Base-by-base conservation (phyloP, 2,113 vertebrate genomes). In the Tetraodon nigroviridis region DNA sequence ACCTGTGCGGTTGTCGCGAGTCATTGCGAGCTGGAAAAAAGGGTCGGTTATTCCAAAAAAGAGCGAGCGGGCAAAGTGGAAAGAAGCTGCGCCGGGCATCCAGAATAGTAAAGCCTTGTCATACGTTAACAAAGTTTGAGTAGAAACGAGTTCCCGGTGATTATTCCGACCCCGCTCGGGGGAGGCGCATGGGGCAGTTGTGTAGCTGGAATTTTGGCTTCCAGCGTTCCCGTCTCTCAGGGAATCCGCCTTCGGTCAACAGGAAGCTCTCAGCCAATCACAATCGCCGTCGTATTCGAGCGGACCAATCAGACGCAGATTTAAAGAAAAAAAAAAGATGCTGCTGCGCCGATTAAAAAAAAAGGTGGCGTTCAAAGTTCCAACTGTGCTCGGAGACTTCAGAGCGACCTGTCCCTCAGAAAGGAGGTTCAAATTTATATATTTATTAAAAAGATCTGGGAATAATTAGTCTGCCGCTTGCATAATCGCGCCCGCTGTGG, bases 191-290 rank as follows among this genome's bases (percentile, higher is more conserved):
- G 85, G 82, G 82, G 80, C 55, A 64, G 71, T 76, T 85, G 64
- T 15, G 67, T 55, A 45, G 54, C 63, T 67, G 80, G 81, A 85
- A 44, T 74, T 55, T 58, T 69, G 37, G 73, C 70, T 77, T 73
- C 73, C 73, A 81, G 78, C 62, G 51, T 76, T 81, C 71, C 62
- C 61, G 55, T 69, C 72, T 73, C 85, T 71, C 69, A 53, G 70
- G 76, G 85, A 88, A 78, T 86, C 86, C 76, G 84, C 86, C 81
- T 84, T 82, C 80, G 69, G 76, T 67, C 78, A 84, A 84, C 68
- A 79, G 74, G 73, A 68, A 53, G 42, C 71, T 58, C 27, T 64
- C 37, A 37, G 47, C 90, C 90, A 90, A 90, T 90, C 86, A 76
- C n/a, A 53, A 10, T 40, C 45, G n/a, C 17, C n/a, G 22, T 87